These are phyloP conservation scores for Noctuana brunneofusca DNA, from an alignment of 2,888 invertebrate genomes.

Conservation along the genomic window DNA sequence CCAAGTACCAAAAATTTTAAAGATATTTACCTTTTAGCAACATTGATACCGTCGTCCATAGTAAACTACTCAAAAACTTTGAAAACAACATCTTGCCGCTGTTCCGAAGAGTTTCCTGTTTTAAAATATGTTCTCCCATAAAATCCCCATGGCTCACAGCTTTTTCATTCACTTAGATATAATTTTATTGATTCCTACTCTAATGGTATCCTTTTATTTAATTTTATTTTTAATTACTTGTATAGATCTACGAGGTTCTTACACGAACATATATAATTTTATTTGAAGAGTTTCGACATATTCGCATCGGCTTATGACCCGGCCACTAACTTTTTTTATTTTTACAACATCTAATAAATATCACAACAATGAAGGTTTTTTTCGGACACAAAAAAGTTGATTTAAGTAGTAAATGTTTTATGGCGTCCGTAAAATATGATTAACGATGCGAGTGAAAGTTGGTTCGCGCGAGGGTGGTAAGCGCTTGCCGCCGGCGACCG, in stretches of 20 bases:
- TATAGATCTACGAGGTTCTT: neutral
- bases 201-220: neutral
- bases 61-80: constrained; percentile 50
- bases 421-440: constrained; percentile 63
- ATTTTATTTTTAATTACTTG: neutral
- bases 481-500: constrained; percentile 52
- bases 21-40: constrained; percentile 58
- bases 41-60: constrained; percentile 61
- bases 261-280: neutral
- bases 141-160: constrained; percentile 18
- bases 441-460: constrained; percentile 65
- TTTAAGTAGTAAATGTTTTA: constrained; percentile 58
- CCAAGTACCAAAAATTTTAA: neutral
- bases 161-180: constrained; percentile 3
- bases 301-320: constrained; percentile 14
- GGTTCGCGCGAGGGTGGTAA: constrained; percentile 47
- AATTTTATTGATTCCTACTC: neutral
- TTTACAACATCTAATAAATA: constrained; percentile 43
- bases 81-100: constrained; percentile 50
- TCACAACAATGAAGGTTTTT: constrained; percentile 38
- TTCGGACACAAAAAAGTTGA: constrained; percentile 41
- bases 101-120: constrained; percentile 27
- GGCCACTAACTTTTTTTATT: constrained; percentile 33
- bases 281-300: constrained; percentile 18
- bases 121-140: constrained; percentile 25